These are phyloP conservation scores for Lasioglossum lativentre DNA, from an alignment of 2,888 invertebrate genomes.

Conservation along the genomic window DNA sequence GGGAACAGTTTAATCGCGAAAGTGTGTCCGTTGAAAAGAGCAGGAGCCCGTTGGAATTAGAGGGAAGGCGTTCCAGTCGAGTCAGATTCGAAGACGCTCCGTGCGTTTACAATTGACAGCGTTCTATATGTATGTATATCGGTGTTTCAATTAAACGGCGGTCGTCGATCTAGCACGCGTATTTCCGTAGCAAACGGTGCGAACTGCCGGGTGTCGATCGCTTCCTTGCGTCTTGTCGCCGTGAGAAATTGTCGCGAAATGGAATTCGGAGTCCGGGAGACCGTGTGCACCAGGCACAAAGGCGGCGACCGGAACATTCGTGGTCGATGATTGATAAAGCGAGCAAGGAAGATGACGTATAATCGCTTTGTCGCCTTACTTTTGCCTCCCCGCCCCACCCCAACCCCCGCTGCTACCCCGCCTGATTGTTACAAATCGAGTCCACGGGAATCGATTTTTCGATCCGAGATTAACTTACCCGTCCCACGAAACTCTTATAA, in stretches of 20 bases:
- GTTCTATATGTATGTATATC: slow-evolving; percentile 51
- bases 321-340: slow-evolving; percentile 40
- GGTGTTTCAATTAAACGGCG: slow-evolving; percentile 69
- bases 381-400: background rate
- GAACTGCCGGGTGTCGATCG: slow-evolving; percentile 52
- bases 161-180: slow-evolving; percentile 62
- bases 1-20: background rate
- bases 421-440: background rate
- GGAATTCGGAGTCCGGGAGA: slow-evolving; percentile 25
- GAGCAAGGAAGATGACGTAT: slow-evolving; percentile 30
- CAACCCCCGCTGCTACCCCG: background rate
- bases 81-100: background rate
- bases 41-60: background rate
- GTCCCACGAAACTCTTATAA: background rate
- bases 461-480: background rate
- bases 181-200: slow-evolving; percentile 65
- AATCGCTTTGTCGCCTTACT: slow-evolving; percentile 8
- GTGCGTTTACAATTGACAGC: slow-evolving; percentile 4
- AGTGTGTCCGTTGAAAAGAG: background rate
- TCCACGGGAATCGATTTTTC: background rate
- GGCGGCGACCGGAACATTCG: background rate
- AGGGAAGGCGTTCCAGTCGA: background rate
- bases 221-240: slow-evolving; percentile 46
- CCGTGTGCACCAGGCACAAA: background rate
- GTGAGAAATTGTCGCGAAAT: slow-evolving; percentile 45